Percentiles rank a stretch among this genome's conserved stretches.
Evolutionary conservation across 2,888 invertebrate genomes (phyloP).

Genomic region (Thyatira batis): DNA sequence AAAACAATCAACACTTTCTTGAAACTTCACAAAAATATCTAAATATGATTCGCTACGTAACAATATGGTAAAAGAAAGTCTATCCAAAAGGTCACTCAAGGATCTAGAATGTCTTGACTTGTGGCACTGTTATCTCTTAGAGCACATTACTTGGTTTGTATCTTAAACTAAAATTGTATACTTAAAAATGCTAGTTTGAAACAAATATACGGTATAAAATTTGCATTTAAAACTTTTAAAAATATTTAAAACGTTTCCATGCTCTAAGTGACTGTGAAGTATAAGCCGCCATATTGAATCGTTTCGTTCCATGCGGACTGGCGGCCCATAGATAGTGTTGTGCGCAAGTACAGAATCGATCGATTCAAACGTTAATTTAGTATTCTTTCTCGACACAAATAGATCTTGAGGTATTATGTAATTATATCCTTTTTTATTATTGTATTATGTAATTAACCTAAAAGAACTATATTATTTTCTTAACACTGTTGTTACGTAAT

Average conservation of each 20-base stretch:
- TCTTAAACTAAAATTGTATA: conserved; percentile 58
- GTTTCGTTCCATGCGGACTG: conserved; percentile 63
- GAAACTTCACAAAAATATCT: conserved; percentile 44
- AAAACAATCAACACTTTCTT: conserved; percentile 43
- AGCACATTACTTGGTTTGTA: conserved; percentile 62
- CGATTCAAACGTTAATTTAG: conserved; percentile 30
- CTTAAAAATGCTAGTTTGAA: conserved; percentile 53
- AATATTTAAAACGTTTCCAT: conserved; percentile 65
- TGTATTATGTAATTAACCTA: too few species aligned
- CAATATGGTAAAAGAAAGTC: conserved; percentile 79
- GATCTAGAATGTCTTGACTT: conserved; percentile 71
- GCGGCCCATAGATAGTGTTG: conserved; percentile 64
- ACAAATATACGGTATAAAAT: conserved; percentile 12
- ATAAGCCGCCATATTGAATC: conserved; percentile 76
- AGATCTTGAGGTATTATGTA: too few species aligned
- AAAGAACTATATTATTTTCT: too few species aligned
- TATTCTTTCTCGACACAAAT: not conserved
- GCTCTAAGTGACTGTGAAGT: conserved; percentile 70
- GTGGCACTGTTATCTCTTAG: conserved; percentile 63
- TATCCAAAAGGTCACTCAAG: conserved; percentile 78
- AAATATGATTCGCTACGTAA: conserved; percentile 49
- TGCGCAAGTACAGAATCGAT: conserved; percentile 69
- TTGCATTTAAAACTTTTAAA: conserved; percentile 50
- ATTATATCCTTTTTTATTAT: too few species aligned
- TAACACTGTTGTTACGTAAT: too few species aligned